Conservation (phyloP, 2,113 vertebrate genomes). For the Oenanthe melanoleuca region DNA sequence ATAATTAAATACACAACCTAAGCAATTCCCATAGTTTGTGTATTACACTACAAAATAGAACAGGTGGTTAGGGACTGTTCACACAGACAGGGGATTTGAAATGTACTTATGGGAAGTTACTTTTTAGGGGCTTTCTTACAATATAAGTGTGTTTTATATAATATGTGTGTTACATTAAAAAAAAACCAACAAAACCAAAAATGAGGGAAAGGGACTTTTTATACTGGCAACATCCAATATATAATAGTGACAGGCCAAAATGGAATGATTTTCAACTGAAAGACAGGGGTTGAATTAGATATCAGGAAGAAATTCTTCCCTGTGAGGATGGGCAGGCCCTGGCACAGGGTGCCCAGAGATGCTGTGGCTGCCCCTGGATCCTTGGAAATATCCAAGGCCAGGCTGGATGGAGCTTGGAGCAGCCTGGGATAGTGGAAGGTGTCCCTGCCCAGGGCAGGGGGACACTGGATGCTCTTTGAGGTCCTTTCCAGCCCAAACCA, state of each 20-base stretch:
- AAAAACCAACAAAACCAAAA: neutral
- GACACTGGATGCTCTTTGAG: neutral
- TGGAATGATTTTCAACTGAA: neutral
- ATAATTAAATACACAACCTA: neutral
- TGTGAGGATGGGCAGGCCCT: fast-evolving
- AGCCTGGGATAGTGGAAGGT: fast-evolving
- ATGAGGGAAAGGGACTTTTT: neutral
- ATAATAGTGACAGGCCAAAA: neutral
- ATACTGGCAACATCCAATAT: neutral
- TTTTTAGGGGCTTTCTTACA: neutral
- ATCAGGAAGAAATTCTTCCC: neutral
- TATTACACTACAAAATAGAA: neutral
- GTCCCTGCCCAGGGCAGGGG: neutral
- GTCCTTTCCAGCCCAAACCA: neutral
- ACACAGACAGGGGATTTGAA: neutral
- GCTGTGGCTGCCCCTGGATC: neutral
- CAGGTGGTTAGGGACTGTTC: neutral
- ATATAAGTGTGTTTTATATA: neutral
- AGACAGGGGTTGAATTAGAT: neutral
- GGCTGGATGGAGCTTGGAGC: fast-evolving
- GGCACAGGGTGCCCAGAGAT: neutral
- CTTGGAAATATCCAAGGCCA: neutral
- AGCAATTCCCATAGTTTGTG: neutral
- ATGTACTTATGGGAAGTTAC: neutral
- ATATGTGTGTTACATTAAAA: neutral